Evolutionary conservation across 2,797 vertebrate species (phyloP).

Genomic region (Gobio occitaniae): DNA sequence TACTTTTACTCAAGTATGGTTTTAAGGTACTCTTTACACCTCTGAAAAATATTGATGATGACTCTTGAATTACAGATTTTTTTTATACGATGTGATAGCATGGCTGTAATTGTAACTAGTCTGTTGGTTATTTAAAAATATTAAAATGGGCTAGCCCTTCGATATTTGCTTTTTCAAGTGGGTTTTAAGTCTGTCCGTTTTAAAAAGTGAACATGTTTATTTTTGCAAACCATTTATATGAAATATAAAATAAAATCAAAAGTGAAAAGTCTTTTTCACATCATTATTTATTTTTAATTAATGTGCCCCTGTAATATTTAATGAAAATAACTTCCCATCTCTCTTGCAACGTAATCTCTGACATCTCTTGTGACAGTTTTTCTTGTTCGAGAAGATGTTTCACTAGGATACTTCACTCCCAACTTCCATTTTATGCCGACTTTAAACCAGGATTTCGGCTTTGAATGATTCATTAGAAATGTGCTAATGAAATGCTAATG

Average conservation of each 20-base stretch:
- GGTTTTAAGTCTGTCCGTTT: background rate
- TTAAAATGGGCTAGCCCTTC: background rate
- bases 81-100: background rate
- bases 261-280: no score
- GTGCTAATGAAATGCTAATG: slow-evolving; percentile 38
- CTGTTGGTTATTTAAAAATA: background rate
- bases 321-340: no score
- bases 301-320: no score
- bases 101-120: background rate
- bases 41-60: background rate
- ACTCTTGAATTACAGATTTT: background rate
- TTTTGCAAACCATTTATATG: background rate
- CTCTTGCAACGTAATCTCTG: no score
- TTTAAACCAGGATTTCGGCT: background rate
- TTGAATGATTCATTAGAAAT: slow-evolving; percentile 27
- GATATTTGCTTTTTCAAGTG: background rate
- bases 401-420: no score
- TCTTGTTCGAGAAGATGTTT: background rate
- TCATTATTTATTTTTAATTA: no score
- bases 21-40: no score
- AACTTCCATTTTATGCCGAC: background rate
- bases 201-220: background rate
- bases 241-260: no score
- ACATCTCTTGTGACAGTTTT: background rate
- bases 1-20: no score